These are phyloP conservation scores for Eulithis prunata DNA, from an alignment of 2,888 invertebrate species.

Conservation along the genomic window DNA sequence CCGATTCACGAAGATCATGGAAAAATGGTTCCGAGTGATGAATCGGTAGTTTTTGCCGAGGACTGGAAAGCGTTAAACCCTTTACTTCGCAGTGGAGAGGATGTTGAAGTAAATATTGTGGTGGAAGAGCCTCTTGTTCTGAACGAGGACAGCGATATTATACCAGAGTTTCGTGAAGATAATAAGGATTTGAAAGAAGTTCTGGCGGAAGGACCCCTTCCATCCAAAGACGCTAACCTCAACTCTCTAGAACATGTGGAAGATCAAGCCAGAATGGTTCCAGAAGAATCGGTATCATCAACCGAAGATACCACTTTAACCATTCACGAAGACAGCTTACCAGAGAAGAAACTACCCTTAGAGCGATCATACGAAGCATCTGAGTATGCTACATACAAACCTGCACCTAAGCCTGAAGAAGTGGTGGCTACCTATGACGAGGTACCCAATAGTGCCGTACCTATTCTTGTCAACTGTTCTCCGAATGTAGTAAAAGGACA, in stretches of 20 bases:
- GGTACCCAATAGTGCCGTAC: constrained; percentile 30
- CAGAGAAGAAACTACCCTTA: constrained; percentile 2
- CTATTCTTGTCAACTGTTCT: constrained; percentile 52
- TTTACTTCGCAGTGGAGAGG: constrained; percentile 10
- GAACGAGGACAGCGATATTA: not conserved
- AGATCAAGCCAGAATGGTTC: not conserved
- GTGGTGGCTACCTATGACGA: constrained; percentile 21
- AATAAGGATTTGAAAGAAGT: constrained; percentile 1
- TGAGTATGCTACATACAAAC: constrained; percentile 6
- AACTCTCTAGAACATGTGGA: not conserved
- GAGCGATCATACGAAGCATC: constrained; percentile 19
- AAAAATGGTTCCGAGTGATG: not conserved
- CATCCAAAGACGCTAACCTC: not conserved
- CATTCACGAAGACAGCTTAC: not conserved
- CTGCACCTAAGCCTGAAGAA: constrained; percentile 15
- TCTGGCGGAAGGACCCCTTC: not conserved
- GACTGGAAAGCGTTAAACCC: constrained; percentile 12
- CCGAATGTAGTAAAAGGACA: constrained; percentile 50
- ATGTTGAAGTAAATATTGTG: constrained; percentile 6
- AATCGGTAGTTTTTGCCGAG: constrained; percentile 7
- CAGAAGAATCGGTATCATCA: constrained; percentile 3
- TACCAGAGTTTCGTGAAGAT: constrained; percentile 1
- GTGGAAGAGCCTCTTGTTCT: constrained; percentile 1
- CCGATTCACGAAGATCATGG: constrained; percentile 1
- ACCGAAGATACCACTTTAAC: not conserved